Percentiles rank a stretch among this genome's conserved stretches.
Evolutionary conservation across 2,888 invertebrate species (phyloP).

Genomic region (Papilio elwesi): DNA sequence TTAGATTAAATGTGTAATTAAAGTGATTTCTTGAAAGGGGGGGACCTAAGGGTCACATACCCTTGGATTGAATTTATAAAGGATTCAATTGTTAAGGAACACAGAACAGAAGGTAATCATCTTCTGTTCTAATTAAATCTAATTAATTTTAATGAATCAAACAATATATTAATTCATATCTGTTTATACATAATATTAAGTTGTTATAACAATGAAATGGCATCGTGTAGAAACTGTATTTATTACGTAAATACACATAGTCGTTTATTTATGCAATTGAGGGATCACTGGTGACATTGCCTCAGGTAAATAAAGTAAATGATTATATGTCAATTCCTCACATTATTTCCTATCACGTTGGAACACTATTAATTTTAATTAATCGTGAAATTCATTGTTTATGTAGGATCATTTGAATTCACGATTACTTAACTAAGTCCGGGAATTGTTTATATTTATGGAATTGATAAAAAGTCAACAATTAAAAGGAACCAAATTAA

Average conservation of each 20-base stretch:
- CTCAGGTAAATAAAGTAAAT: slow-evolving; percentile 61
- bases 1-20: slow-evolving; percentile 48
- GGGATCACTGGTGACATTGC: slow-evolving; percentile 74
- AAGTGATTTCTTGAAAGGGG: slow-evolving; percentile 46
- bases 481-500: slow-evolving; percentile 76
- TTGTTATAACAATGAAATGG: neutral
- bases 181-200: neutral
- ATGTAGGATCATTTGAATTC: slow-evolving; percentile 43
- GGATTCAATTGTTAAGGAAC: neutral
- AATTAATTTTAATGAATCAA: neutral
- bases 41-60: no score
- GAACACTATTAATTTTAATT: slow-evolving; percentile 40
- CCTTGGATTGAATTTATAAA: neutral
- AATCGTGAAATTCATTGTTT: slow-evolving; percentile 44
- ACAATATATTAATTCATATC: neutral
- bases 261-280: slow-evolving; percentile 69
- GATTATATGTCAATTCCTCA: slow-evolving; percentile 63
- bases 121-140: no score
- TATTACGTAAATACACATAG: slow-evolving; percentile 36
- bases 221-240: neutral
- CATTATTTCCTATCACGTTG: slow-evolving; percentile 45
- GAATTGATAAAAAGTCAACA: slow-evolving; percentile 74
- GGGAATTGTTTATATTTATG: slow-evolving; percentile 74
- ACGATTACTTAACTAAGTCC: slow-evolving; percentile 51
- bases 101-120: neutral